Conservation (phyloP, 2,113 vertebrate species). For the Hippocampus zosterae region DNA sequence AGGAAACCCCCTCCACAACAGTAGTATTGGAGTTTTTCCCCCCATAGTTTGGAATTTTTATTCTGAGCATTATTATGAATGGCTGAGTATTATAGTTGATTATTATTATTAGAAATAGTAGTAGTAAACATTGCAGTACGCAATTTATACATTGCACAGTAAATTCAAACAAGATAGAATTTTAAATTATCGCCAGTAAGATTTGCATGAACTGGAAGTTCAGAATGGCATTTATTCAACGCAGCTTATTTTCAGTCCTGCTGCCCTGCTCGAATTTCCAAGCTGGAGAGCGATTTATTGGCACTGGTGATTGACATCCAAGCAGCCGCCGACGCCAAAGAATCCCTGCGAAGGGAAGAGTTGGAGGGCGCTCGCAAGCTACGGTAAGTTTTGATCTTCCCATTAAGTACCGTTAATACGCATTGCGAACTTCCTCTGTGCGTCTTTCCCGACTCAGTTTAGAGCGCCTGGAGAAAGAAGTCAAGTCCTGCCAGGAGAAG, state of each 20-base stretch:
- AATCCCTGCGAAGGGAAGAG: constrained; percentile 65
- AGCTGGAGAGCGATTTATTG: constrained; percentile 70
- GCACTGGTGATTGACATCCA: constrained; percentile 78
- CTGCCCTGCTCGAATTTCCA: constrained; percentile 63
- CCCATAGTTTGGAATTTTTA: too few relatives aligned
- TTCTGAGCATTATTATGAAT: too few relatives aligned
- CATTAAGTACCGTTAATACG: not conserved
- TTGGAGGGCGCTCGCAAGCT: constrained; percentile 66
- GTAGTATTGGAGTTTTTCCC: too few relatives aligned
- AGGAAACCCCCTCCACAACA: too few relatives aligned
- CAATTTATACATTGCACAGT: too few relatives aligned
- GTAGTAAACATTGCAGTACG: too few relatives aligned
- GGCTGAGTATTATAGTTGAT: too few relatives aligned
- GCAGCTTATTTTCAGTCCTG: not conserved
- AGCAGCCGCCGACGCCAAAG: constrained; percentile 73
- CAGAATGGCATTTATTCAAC: not conserved
- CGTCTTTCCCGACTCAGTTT: constrained; percentile 42
- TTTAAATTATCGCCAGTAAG: too few relatives aligned
- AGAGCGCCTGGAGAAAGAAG: constrained; percentile 62
- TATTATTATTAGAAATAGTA: too few relatives aligned
- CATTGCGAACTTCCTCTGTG: not conserved
- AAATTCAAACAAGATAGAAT: too few relatives aligned
- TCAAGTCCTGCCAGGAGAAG: constrained; percentile 63
- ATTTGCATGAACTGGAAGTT: too few relatives aligned
- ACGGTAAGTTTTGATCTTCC: constrained; percentile 62